Evolutionary conservation across 2,888 invertebrate genomes (phyloP).

Genomic region (Labia minor): DNA sequence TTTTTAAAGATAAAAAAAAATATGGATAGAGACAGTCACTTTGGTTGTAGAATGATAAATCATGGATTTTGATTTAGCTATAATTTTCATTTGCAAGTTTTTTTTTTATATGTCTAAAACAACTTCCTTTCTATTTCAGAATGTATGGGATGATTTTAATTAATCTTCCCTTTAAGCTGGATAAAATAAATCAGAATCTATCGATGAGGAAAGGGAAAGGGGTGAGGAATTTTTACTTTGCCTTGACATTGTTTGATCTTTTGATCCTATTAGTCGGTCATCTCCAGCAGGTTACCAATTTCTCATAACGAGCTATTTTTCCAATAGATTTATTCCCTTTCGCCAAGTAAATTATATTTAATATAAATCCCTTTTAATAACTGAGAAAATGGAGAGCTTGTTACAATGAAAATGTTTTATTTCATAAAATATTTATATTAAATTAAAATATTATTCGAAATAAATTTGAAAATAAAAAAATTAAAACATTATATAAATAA

Average conservation of each 20-base stretch:
- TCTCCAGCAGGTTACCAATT: not conserved
- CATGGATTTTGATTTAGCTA: slow-evolving; percentile 4
- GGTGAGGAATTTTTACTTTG: not conserved
- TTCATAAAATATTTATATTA: too few species aligned
- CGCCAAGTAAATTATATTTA: too few species aligned
- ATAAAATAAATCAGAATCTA: slow-evolving; percentile 7
- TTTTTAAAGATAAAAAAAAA: not conserved
- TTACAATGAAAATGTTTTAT: too few species aligned
- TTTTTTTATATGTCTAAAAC: not conserved
- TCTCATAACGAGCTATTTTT: not conserved
- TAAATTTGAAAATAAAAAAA: too few species aligned
- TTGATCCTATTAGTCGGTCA: slow-evolving; percentile 13
- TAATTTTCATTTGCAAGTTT: not conserved
- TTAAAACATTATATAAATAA: too few species aligned
- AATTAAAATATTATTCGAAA: too few species aligned
- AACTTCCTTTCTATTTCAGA: not conserved
- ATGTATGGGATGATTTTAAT: slow-evolving; percentile 3
- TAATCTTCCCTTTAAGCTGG: not conserved
- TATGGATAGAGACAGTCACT: not conserved
- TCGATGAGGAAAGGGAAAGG: not conserved
- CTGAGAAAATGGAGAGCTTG: too few species aligned
- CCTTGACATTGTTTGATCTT: not conserved
- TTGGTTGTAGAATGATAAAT: not conserved
- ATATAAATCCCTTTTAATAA: too few species aligned
- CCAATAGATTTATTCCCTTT: not conserved